phyloP scores from a whole-genome alignment of 2,797 vertebrate genomes.

The Lophotriccus pileatus region DNA sequence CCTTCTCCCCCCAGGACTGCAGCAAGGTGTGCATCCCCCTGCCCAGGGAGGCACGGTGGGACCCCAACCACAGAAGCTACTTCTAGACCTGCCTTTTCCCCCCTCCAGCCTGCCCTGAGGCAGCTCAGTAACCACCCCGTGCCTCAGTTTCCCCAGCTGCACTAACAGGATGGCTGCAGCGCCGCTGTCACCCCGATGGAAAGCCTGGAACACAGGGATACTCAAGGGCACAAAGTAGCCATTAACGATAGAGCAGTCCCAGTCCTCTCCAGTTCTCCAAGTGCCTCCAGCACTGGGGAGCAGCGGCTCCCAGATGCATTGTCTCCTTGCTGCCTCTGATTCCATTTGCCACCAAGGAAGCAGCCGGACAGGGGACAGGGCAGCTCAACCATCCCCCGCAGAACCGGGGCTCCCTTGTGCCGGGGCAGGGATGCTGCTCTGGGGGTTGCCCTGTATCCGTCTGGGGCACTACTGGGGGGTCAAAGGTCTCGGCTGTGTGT shows the following conservation, averaged over 20 bases:
- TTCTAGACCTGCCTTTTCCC: background rate
- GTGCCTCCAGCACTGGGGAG: background rate
- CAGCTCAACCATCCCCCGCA: background rate
- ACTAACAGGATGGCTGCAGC: background rate
- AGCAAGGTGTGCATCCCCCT: background rate
- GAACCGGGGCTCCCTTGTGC: background rate
- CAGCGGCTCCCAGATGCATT: background rate
- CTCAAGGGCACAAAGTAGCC: background rate
- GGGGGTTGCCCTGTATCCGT: background rate
- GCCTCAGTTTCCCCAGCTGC: constrained; percentile 45
- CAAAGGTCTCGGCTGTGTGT: background rate
- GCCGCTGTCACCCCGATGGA: background rate
- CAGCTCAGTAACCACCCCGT: background rate
- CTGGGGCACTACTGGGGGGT: too few species aligned
- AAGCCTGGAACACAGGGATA: background rate
- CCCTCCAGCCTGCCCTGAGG: background rate
- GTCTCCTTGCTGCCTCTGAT: background rate
- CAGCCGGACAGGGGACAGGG: background rate
- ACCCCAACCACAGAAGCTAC: background rate
- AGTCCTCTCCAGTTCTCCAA: background rate
- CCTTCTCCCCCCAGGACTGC: background rate
- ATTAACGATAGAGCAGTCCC: background rate
- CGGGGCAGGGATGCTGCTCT: background rate
- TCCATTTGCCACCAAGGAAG: background rate
- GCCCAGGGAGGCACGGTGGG: accelerated